Base-by-base conservation (phyloP, 2,888 invertebrate genomes). In the Pheosia tremula region DNA sequence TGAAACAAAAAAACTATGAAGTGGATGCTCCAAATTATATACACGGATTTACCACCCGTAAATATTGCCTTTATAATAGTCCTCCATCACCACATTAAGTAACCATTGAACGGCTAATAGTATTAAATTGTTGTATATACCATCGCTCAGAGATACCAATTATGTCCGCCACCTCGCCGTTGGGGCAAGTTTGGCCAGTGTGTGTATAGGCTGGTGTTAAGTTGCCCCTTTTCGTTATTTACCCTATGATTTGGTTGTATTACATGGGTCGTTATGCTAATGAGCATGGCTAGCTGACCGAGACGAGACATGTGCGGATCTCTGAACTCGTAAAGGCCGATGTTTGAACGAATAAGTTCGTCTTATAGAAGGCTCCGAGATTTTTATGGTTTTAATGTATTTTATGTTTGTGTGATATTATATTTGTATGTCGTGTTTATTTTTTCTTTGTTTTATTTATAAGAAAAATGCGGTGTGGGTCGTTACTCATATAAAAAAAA, bases 111-210 rank as follows among this genome's bases (percentile, higher is more conserved):
- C 68, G 60, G 50, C 43, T 82, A 79, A 81, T 81, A 68, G 69
- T 75, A 80, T 79, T 74, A 80, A 78, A 84, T 83, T 80, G 82
- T 76, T 78, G 77, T 69, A 69, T 72, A 75, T 70, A 75, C 71
- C 84, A 81, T 70, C 72, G 74, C 74, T 66, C 72, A 75, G 78
- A 68, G 71, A 74, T 62, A 62, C 71, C 74, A 82, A 85, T 87
- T 86, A 86, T 76, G 57, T 41, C 37, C 58, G 62, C 24, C 24
- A 2, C 24, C 24, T 0, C 55, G 81, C 82, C 81, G 78, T 74
- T 64, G 67, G 61, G 61, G 63, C 67, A 56, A 43, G 45, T n/a
- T 47, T 13, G 50, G 61, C 39, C 45, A 59, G 47, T 63, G 61
- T 62, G 57, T 76, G 66, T 59, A 69, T 64, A 63, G 58, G 47